phyloP scores from a whole-genome alignment of 2,113 vertebrate genomes.

The Eonycteris spelaea region DNA sequence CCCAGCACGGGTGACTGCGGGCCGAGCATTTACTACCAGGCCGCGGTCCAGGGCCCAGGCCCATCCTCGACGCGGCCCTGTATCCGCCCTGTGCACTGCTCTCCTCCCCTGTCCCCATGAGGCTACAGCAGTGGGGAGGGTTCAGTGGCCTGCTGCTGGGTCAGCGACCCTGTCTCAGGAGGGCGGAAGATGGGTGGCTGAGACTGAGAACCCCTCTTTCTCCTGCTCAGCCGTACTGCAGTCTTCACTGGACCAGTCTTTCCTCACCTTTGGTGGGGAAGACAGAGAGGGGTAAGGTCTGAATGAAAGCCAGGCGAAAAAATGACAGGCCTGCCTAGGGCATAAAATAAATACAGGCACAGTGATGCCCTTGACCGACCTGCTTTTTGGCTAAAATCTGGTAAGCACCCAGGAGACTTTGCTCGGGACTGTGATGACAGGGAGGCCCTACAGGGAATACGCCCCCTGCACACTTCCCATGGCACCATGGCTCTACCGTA shows the following conservation, averaged over 20 bases:
- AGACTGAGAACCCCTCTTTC: background rate
- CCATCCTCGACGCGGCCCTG: background rate
- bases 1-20: background rate
- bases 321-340: background rate
- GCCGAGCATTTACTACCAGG: background rate
- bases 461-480: background rate
- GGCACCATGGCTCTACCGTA: background rate
- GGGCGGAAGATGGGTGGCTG: background rate
- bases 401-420: background rate
- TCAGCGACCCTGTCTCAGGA: background rate
- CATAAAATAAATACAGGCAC: background rate
- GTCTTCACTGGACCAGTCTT: background rate
- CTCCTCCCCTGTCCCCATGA: background rate
- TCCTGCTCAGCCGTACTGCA: background rate
- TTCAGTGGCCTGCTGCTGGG: background rate
- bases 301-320: background rate
- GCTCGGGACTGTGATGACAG: background rate
- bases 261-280: background rate
- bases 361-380: background rate
- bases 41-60: background rate
- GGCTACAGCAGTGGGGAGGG: background rate
- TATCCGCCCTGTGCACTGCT: background rate
- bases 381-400: background rate
- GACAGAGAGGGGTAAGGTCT: background rate
- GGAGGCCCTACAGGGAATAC: background rate